A percentile compares a stretch with the other conserved stretches of the same genome.
Conservation (phyloP, 2,113 vertebrate genomes). For the Anthoscopus minutus region DNA sequence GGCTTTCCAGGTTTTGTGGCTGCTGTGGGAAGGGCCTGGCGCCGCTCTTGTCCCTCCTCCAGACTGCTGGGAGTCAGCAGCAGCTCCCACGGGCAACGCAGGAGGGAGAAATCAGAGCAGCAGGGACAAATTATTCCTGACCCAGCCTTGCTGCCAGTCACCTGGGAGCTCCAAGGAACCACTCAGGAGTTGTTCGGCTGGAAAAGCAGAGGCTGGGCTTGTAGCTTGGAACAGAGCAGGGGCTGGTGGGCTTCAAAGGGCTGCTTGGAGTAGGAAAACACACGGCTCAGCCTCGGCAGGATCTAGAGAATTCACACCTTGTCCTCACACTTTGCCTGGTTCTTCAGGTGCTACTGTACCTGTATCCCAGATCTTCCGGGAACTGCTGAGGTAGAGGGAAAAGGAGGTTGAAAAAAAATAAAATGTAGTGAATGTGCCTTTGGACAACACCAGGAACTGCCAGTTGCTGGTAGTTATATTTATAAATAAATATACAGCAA, state of each 20-base stretch:
- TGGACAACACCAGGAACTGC: not conserved
- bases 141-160: not conserved
- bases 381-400: not conserved
- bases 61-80: not conserved
- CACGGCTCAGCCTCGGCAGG: not conserved
- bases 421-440: not conserved
- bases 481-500: not conserved
- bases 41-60: rapidly evolving
- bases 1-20: not conserved
- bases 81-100: rapidly evolving
- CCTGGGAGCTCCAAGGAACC: not conserved
- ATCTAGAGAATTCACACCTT: not conserved
- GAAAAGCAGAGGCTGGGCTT: not conserved
- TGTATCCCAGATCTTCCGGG: not conserved
- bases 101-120: not conserved
- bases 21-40: not conserved
- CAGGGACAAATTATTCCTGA: not conserved
- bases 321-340: rapidly evolving
- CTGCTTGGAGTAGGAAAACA: not conserved
- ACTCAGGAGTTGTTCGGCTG: not conserved
- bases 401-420: not conserved
- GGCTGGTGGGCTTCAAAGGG: not conserved
- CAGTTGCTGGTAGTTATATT: not conserved
- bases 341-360: not conserved
- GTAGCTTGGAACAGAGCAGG: not conserved